Evolutionary conservation across 1,140 invertebrate species (phyloP), one percentile per base, ranked within the genome.

Genomic region (Panulirus ornatus): DNA sequence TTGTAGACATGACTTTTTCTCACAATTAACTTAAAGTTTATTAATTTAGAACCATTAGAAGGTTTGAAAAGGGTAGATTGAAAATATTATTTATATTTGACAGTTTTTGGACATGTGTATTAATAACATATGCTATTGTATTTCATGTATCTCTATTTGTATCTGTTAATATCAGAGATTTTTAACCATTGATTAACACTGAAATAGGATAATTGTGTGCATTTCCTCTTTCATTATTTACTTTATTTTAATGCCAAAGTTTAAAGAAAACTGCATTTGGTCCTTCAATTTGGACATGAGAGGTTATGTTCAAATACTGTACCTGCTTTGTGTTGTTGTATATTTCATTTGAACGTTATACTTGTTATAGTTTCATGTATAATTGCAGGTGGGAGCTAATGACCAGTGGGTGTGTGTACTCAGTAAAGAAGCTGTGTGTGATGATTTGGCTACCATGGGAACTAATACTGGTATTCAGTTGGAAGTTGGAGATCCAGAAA

Each of bases 331-430:
- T n/a, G n/a, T n/a, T n/a, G n/a, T n/a, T n/a, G n/a, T n/a, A n/a
- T n/a, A n/a, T n/a, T n/a, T n/a, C n/a, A n/a, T n/a, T n/a, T n/a
- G 16, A 73, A 11, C 22, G 22, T 22, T 58, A 58, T 34, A 75
- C 2, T 75, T 19, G 40, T 0, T 75, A 44, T 19, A 58, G 38
- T 58, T 14, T 1, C 38, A 5, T 81, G 22, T 42, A 63, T 73
- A 36, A 34, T 75, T 91, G 22, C 82, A 89, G 91, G 76, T 91
- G 42, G 91, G 91, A 42, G 82, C 91, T 30, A 89, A 91, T 75
- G 88, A 89, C 54, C 82, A 85, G 75, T 91, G 91, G 91, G 54
- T 91, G 16, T 88, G 87, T 79, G 47, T 91, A 58, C 27, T 91
- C 19, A 91, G 87, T 66, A 88, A 89, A 54, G 82, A 84, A n/a